Conservation (phyloP, 2,797 vertebrate genomes). For the Selene dorsalis region DNA sequence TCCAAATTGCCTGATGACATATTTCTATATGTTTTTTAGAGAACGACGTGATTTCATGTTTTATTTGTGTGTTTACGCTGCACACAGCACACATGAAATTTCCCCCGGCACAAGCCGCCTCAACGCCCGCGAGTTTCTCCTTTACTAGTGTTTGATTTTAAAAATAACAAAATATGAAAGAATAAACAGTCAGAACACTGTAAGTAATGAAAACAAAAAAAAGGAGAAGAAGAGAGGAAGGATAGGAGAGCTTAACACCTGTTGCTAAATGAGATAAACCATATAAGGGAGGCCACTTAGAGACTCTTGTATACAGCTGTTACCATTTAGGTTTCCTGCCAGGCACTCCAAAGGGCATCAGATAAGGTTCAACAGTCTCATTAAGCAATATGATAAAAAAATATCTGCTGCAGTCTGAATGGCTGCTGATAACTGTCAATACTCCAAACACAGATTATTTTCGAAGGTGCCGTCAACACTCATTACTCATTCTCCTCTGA, state of each 20-base stretch:
- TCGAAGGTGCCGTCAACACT: slow-evolving; percentile 38
- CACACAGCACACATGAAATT: slow-evolving; percentile 43
- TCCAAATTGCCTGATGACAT: neutral
- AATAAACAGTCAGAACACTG: neutral
- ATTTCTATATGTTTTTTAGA: neutral
- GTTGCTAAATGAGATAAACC: neutral
- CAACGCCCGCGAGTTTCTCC: neutral
- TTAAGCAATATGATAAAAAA: slow-evolving; percentile 29
- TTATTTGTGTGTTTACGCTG: slow-evolving; percentile 6
- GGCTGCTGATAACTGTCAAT: slow-evolving; percentile 32
- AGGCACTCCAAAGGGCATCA: slow-evolving; percentile 6
- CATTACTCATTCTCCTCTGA: slow-evolving; percentile 1
- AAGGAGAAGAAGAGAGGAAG: neutral
- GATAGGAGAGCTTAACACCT: neutral
- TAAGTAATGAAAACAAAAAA: neutral
- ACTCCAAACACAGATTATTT: slow-evolving; percentile 24
- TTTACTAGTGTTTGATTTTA: slow-evolving; percentile 12
- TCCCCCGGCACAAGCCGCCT: slow-evolving; percentile 34
- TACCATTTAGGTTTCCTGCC: slow-evolving; percentile 10
- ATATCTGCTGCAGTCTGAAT: slow-evolving; percentile 15
- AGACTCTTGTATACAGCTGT: neutral
- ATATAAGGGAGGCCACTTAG: neutral
- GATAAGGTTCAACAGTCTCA: slow-evolving; percentile 29
- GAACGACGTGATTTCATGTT: neutral
- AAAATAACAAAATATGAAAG: slow-evolving; percentile 12